Evolutionary conservation across 2,113 vertebrate species (phyloP).

Genomic region (Hypomesus transpacificus): DNA sequence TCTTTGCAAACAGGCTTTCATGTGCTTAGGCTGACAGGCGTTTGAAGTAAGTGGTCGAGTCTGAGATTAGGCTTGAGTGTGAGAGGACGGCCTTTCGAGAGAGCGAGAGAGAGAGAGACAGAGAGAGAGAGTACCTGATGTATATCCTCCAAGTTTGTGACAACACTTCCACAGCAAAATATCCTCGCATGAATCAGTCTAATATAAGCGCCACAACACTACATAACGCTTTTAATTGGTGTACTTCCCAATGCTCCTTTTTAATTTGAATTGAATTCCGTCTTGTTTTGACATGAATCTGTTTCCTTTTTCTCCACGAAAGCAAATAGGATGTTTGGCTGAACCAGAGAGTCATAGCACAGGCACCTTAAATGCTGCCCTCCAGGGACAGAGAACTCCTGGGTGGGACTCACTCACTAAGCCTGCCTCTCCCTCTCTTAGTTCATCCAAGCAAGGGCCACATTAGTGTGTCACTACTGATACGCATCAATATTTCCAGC

Average conservation of each 20-base stretch:
- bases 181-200: conserved; percentile 1
- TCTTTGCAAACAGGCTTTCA: conserved; percentile 59
- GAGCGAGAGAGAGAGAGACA: conserved; percentile 21
- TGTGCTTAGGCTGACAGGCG: conserved; percentile 59
- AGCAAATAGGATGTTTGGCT: neutral
- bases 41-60: conserved; percentile 60
- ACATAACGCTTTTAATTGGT: too few relatives aligned
- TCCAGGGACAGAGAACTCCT: neutral
- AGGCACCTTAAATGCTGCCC: neutral
- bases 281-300: neutral
- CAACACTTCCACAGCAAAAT: conserved; percentile 18
- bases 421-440: neutral
- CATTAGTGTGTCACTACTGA: neutral
- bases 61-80: conserved; percentile 48
- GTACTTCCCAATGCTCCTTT: too few relatives aligned
- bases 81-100: conserved; percentile 40
- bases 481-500: conserved; percentile 6
- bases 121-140: conserved; percentile 26
- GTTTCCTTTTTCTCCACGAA: neutral
- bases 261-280: too few relatives aligned
- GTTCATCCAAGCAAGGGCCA: neutral
- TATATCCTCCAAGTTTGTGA: conserved; percentile 28
- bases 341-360: neutral
- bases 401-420: neutral
- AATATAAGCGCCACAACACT: too few relatives aligned